phyloP scores from a whole-genome alignment of 2,888 invertebrate genomes.

The Campaea margaritaria region DNA sequence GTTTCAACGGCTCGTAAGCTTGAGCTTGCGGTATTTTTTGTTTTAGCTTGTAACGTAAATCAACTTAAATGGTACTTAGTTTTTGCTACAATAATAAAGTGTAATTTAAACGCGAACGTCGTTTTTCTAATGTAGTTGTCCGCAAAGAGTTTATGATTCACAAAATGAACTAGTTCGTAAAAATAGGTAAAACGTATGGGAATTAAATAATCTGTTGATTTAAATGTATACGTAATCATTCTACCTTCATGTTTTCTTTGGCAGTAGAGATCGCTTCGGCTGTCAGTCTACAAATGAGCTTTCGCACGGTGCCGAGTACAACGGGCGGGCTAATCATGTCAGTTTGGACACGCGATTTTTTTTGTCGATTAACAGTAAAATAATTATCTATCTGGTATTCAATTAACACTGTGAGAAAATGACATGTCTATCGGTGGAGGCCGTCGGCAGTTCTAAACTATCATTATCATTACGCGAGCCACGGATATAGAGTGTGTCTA shows the following conservation, averaged over 20 bases:
- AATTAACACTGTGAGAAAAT: slow-evolving; percentile 78
- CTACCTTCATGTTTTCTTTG: neutral
- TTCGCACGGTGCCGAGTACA: slow-evolving; percentile 38
- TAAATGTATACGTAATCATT: neutral
- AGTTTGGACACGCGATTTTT: slow-evolving; percentile 55
- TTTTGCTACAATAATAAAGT: slow-evolving; percentile 22
- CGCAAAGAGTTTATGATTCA: neutral
- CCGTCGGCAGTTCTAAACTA: slow-evolving; percentile 60
- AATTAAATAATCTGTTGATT: neutral
- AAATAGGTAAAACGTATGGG: neutral
- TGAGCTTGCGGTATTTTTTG: slow-evolving; percentile 34
- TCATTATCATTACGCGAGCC: slow-evolving; percentile 62
- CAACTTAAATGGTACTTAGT: slow-evolving; percentile 24
- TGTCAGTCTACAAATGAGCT: slow-evolving; percentile 41
- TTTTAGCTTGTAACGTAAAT: slow-evolving; percentile 20
- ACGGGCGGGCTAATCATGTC: slow-evolving; percentile 40
- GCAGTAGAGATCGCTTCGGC: neutral
- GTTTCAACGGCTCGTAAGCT: slow-evolving; percentile 20
- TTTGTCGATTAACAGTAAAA: slow-evolving; percentile 60
- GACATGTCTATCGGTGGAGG: slow-evolving; percentile 69
- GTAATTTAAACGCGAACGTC: neutral
- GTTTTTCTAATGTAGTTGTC: neutral
- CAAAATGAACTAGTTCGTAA: neutral
- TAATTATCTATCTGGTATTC: slow-evolving; percentile 71
- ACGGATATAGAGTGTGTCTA: slow-evolving; percentile 54